These are phyloP conservation scores for Albula goreensis DNA, from an alignment of 2,113 vertebrate genomes.

Conservation along the genomic window DNA sequence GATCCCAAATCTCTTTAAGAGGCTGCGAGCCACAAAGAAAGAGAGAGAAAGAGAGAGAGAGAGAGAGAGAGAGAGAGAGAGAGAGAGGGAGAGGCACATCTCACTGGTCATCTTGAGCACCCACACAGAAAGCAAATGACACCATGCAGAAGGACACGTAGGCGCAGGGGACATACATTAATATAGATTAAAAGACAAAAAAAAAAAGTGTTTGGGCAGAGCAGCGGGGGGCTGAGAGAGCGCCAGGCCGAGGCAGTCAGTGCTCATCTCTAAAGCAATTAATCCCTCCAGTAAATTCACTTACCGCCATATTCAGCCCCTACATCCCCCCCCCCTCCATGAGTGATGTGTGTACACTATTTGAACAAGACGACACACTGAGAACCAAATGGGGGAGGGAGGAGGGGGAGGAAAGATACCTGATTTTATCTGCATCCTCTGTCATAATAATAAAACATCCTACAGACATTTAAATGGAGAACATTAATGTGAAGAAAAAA, in stretches of 20 bases:
- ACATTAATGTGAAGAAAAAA: background rate
- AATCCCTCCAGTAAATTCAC: conserved; percentile 9
- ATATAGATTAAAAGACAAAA: conserved; percentile 10
- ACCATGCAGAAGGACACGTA: conserved; percentile 3
- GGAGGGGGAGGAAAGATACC: background rate
- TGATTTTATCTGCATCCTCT: background rate
- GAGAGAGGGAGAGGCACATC: background rate
- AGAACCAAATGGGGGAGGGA: background rate
- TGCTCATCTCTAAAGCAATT: background rate
- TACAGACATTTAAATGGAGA: background rate
- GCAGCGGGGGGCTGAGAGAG: background rate
- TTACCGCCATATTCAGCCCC: background rate
- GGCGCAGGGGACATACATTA: background rate
- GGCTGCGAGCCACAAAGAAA: background rate
- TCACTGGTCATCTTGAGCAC: conserved; percentile 2
- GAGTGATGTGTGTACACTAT: background rate
- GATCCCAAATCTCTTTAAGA: background rate
- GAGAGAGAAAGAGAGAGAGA: too few species aligned
- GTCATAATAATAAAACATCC: background rate
- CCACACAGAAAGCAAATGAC: background rate
- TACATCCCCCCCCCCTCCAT: background rate
- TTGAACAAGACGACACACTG: background rate
- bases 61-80: too few species aligned
- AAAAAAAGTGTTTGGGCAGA: conserved; percentile 1
- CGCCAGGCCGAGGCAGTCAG: background rate